phyloP scores from a whole-genome alignment of 2,888 invertebrate genomes.

The Heliconius charithonia region DNA sequence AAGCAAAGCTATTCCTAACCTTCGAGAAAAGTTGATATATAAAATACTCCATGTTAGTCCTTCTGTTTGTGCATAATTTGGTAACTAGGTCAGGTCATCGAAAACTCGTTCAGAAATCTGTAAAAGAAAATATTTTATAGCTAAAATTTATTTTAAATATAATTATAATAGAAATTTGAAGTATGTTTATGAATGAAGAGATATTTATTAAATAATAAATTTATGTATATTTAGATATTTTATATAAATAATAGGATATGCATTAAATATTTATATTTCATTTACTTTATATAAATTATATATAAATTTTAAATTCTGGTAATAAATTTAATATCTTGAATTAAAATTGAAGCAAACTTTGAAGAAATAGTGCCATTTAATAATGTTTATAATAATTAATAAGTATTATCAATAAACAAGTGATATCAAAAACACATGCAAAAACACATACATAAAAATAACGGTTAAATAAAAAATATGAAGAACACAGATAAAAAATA shows the following conservation, averaged over 20 bases:
- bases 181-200: neutral
- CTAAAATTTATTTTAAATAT: constrained; percentile 36
- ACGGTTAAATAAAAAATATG: neutral
- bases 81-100: constrained; percentile 51
- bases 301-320: too few relatives aligned
- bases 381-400: neutral
- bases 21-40: neutral
- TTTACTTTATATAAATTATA: too few relatives aligned
- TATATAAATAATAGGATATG: neutral
- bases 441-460: constrained; percentile 34
- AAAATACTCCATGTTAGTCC: constrained; percentile 32
- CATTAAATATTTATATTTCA: neutral
- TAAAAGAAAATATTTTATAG: constrained; percentile 56
- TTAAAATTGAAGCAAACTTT: neutral
- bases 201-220: neutral
- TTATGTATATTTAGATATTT: neutral
- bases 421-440: neutral
- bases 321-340: neutral
- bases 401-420: neutral
- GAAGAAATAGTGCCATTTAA: neutral
- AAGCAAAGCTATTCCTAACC: neutral
- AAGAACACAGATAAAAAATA: neutral
- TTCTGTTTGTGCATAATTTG: constrained; percentile 34
- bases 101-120: constrained; percentile 74
- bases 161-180: neutral